Evolutionary conservation across 2,888 invertebrate genomes (phyloP), one percentile per base, ranked within the genome.

Genomic region (Cataglyphis livida): DNA sequence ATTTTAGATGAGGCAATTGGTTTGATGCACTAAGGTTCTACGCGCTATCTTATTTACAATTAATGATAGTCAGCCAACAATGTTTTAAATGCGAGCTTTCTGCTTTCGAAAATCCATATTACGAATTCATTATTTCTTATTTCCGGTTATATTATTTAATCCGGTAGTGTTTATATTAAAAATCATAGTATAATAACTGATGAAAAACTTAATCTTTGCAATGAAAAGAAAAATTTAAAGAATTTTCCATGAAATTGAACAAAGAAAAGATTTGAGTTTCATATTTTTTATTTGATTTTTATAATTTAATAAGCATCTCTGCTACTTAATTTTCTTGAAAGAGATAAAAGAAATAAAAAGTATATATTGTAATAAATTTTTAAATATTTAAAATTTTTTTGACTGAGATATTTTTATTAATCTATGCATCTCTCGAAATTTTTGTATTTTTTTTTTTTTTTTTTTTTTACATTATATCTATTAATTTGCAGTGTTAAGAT

Each of bases 1-100:
- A 78, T 82, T 78, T 82, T 66, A 74, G 54, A 59, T 32, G 71
- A 57, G 32, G 7, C 78, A 70, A 70, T 78, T 21, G 78, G 21
- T 68, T 44, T 68, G 57, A 70, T 70, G 70, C 25, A 41, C 51
- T 57, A 28, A 18, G 18, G 15, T n/a, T 68, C 57, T 15, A 41
- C 32, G 7, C 59, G 71, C 18, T 44, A 70, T 70, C 57, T 41
- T 15, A 25, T 9, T 59, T 18, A 21, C 25, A 71, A 59, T 44
- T 79, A 79, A 71, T 71, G 71, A 59, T 59, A 59, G 44, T 71
- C 41, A 57, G 25, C 65, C 28, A 38, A 25, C 28, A 70, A 78
- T 21, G 7, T 79, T 79, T 25, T 25, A 54, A 44, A 21, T 32
- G 28, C 21, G 51, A 44, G 21, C 15, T 70, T 21, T 25, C 25